Base-by-base conservation (phyloP, 2,797 vertebrate genomes). In the Parambassis ranga region DNA sequence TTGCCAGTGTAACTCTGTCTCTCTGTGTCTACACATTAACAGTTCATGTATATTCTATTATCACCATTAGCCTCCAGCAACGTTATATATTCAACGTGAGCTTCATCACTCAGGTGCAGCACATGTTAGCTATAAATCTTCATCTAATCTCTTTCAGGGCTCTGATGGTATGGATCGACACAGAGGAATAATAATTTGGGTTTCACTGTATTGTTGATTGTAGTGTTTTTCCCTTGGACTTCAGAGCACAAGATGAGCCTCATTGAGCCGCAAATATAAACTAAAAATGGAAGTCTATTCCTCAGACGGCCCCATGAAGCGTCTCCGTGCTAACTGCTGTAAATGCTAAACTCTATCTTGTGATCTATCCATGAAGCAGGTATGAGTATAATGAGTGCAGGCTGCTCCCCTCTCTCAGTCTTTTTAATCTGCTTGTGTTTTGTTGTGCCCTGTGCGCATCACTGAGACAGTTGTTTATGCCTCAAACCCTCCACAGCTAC, bases 21-120 rank as follows among this genome's bases (percentile, higher is more conserved):
- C 46, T 24, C 64, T 47, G 6, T 78, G 77, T 79, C 67, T 75
- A 44, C 65, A 65, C 66, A 76, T 86, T 79, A 85, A 65, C 75
- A 70, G 43, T 70, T 67, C 24, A 73, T 79, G 79, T 82, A 71
- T 59, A 69, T 79, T 83, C 49, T 67, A 78, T 71, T 75, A 77
- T 79, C 46, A 39, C 43, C 73, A 79, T 84, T 82, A 79, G 57
- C 36, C 24, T 28, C n/a, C 39, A 27, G 31, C 62, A 74, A 61
- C 70, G 73, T 57, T 66, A 69, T 66, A 69, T 67, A 28, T 42
- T 35, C 33, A 56, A 36, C 28, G 60, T 55, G 26, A 67, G 61
- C 46, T 44, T 20, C 59, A 64, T 33, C 49, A 31, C 32, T 35
- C 37, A 73, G 59, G 65, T 66, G 35, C 18, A 47, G 43, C 37